A percentile compares a stretch with the other conserved stretches of the same genome.
Conservation (phyloP, 1,140 invertebrate species). For the Heliconius hermathena region DNA sequence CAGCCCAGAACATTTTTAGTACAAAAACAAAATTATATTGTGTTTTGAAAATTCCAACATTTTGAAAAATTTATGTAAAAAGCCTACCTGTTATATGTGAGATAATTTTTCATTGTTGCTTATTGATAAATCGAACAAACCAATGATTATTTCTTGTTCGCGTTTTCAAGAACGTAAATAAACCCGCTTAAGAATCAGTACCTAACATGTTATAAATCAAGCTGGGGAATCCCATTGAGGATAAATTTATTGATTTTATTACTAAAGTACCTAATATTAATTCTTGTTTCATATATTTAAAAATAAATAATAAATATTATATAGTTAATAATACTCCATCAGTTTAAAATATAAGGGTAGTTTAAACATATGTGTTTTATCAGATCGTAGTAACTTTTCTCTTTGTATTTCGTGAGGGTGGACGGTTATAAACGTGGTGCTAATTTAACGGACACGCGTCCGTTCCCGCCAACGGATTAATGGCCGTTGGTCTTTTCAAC, state of each 20-base stretch:
- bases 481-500: conserved; percentile 1
- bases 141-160: not conserved
- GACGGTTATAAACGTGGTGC: conserved; percentile 59
- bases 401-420: conserved; percentile 35
- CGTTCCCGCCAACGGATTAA: conserved; percentile 1
- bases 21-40: too few species aligned
- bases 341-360: not conserved
- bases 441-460: conserved; percentile 45
- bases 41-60: too few species aligned
- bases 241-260: not conserved
- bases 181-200: not conserved
- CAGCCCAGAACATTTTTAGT: too few species aligned
- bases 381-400: not conserved
- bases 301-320: not conserved
- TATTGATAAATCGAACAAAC: not conserved
- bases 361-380: not conserved
- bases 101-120: too few species aligned
- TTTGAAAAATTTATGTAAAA: too few species aligned
- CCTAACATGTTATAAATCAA: not conserved
- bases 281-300: not conserved
- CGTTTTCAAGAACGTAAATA: not conserved
- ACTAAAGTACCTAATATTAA: not conserved
- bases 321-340: too few species aligned
- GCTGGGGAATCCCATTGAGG: not conserved
- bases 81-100: too few species aligned